Evolutionary conservation across 2,113 vertebrate species (phyloP).

Genomic region (Fukomys damarensis): DNA sequence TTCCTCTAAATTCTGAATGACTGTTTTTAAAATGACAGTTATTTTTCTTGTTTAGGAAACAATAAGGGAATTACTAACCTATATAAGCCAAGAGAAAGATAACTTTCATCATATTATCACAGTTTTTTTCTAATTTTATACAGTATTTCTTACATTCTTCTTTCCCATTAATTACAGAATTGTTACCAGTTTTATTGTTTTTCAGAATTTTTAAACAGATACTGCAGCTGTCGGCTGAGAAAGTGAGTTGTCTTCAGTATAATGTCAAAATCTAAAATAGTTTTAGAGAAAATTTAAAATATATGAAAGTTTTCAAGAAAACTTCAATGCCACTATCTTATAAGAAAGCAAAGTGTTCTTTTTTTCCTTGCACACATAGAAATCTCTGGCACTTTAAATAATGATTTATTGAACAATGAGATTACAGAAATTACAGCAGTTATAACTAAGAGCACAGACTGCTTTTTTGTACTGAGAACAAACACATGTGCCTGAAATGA

Average conservation of each 20-base stretch:
- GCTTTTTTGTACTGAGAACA: not conserved
- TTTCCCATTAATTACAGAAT: not conserved
- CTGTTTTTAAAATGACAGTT: not conserved
- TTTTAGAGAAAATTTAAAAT: constrained; percentile 30
- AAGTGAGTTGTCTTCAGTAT: not conserved
- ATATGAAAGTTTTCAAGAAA: not conserved
- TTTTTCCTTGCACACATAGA: not conserved
- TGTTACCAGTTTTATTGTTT: not conserved
- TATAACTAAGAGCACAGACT: not conserved
- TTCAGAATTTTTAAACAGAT: not conserved
- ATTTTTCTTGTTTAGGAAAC: not conserved
- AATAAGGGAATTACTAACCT: not conserved
- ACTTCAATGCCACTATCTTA: not conserved
- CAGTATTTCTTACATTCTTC: not conserved
- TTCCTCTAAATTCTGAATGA: constrained; percentile 4
- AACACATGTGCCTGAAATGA: not conserved
- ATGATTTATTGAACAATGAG: not conserved
- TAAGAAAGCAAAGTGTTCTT: not conserved
- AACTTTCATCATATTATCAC: not conserved
- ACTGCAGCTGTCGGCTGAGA: not conserved
- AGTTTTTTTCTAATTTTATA: not conserved
- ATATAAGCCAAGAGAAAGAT: not conserved
- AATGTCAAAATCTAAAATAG: constrained; percentile 4
- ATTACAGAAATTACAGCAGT: not conserved
- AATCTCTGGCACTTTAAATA: not conserved